Evolutionary conservation across 2,888 invertebrate species (phyloP).

Genomic region (Drosophila setosimentum): DNA sequence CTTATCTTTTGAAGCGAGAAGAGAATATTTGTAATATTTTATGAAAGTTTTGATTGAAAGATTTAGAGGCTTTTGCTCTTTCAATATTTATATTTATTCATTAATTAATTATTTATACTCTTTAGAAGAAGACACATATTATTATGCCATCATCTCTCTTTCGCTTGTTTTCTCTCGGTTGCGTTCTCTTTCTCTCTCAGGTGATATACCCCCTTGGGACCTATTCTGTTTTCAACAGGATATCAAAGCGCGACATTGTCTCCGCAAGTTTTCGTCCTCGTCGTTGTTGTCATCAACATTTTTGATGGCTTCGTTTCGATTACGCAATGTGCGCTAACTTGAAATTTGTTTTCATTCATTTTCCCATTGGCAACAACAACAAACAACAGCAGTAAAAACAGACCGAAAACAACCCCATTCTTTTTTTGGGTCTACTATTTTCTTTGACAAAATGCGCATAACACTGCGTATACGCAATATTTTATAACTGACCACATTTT

Average conservation of each 20-base stretch:
- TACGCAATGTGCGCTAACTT: constrained; percentile 60
- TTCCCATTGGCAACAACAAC: constrained; percentile 33
- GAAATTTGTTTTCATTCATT: constrained; percentile 61
- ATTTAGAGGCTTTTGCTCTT: no score
- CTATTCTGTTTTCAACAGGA: background rate
- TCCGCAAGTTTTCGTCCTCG: constrained; percentile 7
- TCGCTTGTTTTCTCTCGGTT: no score
- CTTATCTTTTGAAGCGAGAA: no score
- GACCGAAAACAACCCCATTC: constrained; percentile 42
- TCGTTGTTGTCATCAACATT: constrained; percentile 29
- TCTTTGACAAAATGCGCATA: constrained; percentile 15
- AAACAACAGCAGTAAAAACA: background rate
- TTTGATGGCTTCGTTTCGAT: constrained; percentile 62
- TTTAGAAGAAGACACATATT: no score
- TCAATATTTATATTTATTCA: no score
- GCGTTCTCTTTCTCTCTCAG: no score
- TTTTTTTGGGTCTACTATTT: constrained; percentile 9
- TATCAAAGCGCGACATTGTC: constrained; percentile 21
- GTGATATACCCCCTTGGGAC: background rate
- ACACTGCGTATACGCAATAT: constrained; percentile 75
- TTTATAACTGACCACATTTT: constrained; percentile 51
- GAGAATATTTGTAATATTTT: no score
- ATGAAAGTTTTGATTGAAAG: no score
- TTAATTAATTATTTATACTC: no score
- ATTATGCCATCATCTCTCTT: no score